Base-by-base conservation (phyloP, 2,888 invertebrate genomes). In the Carcina quercana region DNA sequence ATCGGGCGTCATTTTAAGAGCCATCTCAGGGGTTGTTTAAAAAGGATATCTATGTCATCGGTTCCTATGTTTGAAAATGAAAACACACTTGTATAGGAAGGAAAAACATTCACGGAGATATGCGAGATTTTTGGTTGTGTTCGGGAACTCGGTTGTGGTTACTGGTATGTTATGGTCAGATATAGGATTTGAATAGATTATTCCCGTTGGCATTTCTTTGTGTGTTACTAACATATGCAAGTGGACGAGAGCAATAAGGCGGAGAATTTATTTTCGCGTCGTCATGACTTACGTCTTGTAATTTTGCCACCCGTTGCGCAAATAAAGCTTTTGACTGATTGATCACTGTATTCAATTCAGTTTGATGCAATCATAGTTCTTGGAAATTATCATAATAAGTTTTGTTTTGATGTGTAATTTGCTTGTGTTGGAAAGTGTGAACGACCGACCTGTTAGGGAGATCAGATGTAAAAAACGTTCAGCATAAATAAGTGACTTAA, bases 141-240 rank as follows among this genome's bases (percentile, higher is more conserved):
- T 59, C 48, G 62, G 69, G 64, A 65, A 68, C 70, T 66, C 63
- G 62, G 71, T 70, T 72, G 72, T 68, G 68, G 67, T 66, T n/a
- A n/a, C n/a, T n/a, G 51, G 53, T 55, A 53, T 53, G 40, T n/a
- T n/a, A 30, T 34, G 30, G 42, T 43, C 35, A 27, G 43, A 45
- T 45, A 43, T 42, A 39, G 44, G 15, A 2, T 27, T 15, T 17
- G 2, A 14, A n/a, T n/a, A n/a, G n/a, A n/a, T n/a, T n/a, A n/a
- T n/a, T 13, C n/a, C 21, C 21, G 28, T 29, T 29, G 28, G 10
- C 4, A 19, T 7, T 10, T 13, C 19, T 28, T 28, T 28, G 28
- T 19, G 12, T 29, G 34, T n/a, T n/a, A n/a, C n/a, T n/a, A n/a
- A n/a, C n/a, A n/a, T n/a, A n/a, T n/a, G n/a, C n/a, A n/a, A n/a